phyloP scores from a whole-genome alignment of 2,888 invertebrate genomes.

The Parnassius smintheus region DNA sequence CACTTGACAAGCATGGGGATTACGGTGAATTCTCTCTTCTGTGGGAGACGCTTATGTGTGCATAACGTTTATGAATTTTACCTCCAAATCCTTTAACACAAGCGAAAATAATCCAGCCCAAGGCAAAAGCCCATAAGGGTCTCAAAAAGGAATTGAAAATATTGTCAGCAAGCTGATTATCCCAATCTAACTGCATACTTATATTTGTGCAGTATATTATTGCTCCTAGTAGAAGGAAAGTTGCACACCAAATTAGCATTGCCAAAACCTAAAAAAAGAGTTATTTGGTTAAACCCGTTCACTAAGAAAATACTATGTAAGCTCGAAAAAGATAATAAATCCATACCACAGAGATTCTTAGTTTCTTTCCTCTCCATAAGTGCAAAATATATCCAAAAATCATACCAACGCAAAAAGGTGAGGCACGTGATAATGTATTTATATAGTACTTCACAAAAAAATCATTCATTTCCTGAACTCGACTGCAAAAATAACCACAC shows the following conservation, averaged over 20 bases:
- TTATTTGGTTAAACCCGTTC: too few relatives aligned
- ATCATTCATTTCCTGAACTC: conserved; percentile 29
- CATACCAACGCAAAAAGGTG: conserved; percentile 63
- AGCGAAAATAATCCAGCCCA: conserved; percentile 68
- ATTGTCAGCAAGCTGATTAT: conserved; percentile 50
- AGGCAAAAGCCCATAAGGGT: conserved; percentile 60
- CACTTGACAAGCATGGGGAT: too few relatives aligned
- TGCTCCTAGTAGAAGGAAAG: background rate
- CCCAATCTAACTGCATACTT: conserved; percentile 37
- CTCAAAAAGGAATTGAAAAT: conserved; percentile 59
- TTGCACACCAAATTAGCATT: conserved; percentile 10
- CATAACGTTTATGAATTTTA: conserved; percentile 29
- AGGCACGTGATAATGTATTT: conserved; percentile 50
- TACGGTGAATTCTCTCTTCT: too few relatives aligned
- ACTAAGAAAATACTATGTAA: too few relatives aligned
- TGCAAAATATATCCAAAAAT: conserved; percentile 56
- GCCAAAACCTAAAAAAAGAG: conserved; percentile 10
- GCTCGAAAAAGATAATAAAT: background rate
- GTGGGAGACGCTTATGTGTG: too few relatives aligned
- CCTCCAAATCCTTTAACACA: conserved; percentile 69
- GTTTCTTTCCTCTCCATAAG: conserved; percentile 40
- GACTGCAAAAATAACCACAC: conserved; percentile 27
- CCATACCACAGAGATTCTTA: conserved; percentile 43
- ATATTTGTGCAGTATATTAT: conserved; percentile 14
- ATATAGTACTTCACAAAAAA: conserved; percentile 48